Conservation (phyloP, 2,797 vertebrate genomes). For the Kryptopterus vitreolus region DNA sequence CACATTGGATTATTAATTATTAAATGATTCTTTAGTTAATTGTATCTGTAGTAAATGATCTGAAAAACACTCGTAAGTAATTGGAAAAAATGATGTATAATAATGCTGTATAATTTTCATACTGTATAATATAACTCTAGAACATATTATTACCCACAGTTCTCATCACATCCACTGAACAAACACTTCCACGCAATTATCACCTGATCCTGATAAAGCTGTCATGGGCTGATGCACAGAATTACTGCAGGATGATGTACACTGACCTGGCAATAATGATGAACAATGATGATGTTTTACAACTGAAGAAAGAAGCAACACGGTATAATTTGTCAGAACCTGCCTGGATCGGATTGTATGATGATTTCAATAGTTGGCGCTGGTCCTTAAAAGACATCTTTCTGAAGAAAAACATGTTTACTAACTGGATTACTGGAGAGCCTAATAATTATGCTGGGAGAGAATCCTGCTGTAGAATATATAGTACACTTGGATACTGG, state of each 20-base stretch:
- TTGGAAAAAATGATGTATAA: too few relatives aligned
- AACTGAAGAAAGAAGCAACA: background rate
- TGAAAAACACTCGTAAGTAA: too few relatives aligned
- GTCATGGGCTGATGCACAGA: background rate
- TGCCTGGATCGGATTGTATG: constrained; percentile 4
- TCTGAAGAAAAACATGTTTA: background rate
- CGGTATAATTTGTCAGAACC: background rate
- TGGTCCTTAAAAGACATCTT: background rate
- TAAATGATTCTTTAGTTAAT: too few relatives aligned
- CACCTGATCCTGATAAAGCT: rapidly evolving
- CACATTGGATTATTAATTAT: too few relatives aligned
- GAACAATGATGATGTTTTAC: background rate
- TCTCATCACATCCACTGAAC: background rate
- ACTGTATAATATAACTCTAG: too few relatives aligned
- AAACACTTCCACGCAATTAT: background rate
- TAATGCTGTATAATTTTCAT: too few relatives aligned
- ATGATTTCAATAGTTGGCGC: background rate
- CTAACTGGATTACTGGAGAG: background rate
- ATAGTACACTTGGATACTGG: background rate
- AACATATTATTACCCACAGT: background rate
- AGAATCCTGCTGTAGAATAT: background rate
- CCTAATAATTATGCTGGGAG: background rate
- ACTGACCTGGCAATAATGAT: background rate
- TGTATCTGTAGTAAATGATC: too few relatives aligned
- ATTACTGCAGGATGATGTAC: constrained; percentile 7